Conservation (phyloP, 2,888 invertebrate species). For the Cryptocephalus primarius region DNA sequence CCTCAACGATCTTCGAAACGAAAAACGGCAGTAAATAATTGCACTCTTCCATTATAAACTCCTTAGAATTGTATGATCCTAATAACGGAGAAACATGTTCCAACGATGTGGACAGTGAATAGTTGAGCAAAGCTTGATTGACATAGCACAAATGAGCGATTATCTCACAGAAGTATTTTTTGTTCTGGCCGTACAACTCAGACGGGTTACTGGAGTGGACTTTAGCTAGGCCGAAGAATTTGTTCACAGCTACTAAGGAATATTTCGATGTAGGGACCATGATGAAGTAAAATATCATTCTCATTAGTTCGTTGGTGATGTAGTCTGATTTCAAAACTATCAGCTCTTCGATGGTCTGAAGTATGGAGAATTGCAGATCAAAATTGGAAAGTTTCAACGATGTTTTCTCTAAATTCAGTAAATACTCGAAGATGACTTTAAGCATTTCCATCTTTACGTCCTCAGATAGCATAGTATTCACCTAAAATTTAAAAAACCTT, state of each 20-base stretch:
- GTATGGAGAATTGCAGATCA: constrained; percentile 42
- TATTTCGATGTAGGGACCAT: constrained; percentile 51
- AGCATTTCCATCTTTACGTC: constrained; percentile 36
- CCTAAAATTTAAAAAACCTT: constrained; percentile 8
- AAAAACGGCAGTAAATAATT: constrained; percentile 56
- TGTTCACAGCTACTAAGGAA: constrained; percentile 45
- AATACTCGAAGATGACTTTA: constrained; percentile 35
- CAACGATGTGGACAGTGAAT: constrained; percentile 47
- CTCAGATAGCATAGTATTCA: constrained; percentile 17
- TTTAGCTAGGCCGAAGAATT: constrained; percentile 47
- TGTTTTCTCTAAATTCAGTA: constrained; percentile 39
- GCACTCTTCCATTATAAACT: constrained; percentile 43
- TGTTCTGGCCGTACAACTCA: constrained; percentile 48
- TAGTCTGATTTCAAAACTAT: constrained; percentile 17
- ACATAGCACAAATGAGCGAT: constrained; percentile 48
- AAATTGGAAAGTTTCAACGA: constrained; percentile 44
- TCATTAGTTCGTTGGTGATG: constrained; percentile 27
- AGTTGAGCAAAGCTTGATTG: constrained; percentile 44
- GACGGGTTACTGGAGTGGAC: constrained; percentile 43
- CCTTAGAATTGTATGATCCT: constrained; percentile 42
- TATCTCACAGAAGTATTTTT: constrained; percentile 46
- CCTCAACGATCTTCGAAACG: constrained; percentile 46
- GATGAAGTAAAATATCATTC: constrained; percentile 48
- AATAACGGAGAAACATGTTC: constrained; percentile 54
- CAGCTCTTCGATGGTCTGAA: constrained; percentile 44